These are phyloP conservation scores for Mastigias papua DNA, from an alignment of 30 jellyfish, hydroid and myxozoan species.

Conservation along the genomic window DNA sequence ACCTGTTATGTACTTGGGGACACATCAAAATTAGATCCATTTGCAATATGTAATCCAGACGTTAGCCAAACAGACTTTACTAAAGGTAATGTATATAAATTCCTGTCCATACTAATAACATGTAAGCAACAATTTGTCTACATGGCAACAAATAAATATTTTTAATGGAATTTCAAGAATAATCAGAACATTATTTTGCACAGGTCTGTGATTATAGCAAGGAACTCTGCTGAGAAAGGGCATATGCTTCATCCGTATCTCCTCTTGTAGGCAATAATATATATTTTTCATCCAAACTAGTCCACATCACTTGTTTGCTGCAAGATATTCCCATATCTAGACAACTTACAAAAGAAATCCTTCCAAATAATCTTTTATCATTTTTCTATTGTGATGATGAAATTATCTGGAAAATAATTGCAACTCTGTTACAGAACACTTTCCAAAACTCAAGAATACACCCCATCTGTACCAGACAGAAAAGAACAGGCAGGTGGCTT, in stretches of 20 bases:
- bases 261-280: neutral
- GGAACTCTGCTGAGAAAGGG: neutral
- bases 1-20: constrained; percentile 63
- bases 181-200: neutral
- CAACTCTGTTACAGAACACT: constrained; percentile 26
- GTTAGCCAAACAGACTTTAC: constrained; percentile 53
- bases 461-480: neutral
- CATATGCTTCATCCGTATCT: neutral
- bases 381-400: neutral
- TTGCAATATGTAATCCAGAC: constrained; percentile 60
- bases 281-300: neutral
- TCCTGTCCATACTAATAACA: neutral
- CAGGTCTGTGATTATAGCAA: neutral
- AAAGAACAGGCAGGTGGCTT: neutral
- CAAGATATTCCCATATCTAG: neutral
- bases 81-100: constrained; percentile 3
- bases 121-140: neutral
- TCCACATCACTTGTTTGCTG: neutral
- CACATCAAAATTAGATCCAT: constrained; percentile 41
- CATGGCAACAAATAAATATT: neutral
- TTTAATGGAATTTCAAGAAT: neutral
- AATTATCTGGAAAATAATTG: neutral
- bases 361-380: neutral
- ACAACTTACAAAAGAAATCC: neutral
- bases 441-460: constrained; percentile 10